A percentile compares a stretch with the other conserved stretches of the same genome.
Conservation (phyloP, 2,113 vertebrate species). For the Leucopsar rothschildi region DNA sequence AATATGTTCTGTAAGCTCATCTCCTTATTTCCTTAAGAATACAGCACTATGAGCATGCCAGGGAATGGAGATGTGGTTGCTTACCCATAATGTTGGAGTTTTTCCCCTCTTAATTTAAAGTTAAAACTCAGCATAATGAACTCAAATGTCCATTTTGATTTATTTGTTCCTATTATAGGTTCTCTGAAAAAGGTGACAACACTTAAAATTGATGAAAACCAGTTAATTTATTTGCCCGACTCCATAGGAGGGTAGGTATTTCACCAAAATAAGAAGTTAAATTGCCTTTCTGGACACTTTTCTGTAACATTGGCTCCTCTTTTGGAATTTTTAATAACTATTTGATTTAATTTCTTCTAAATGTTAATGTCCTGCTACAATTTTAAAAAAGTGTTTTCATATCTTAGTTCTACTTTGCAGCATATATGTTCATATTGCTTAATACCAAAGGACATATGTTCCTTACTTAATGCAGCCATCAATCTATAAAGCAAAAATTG, state of each 20-base stretch:
- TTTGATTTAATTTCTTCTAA: background rate
- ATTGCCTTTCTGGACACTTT: background rate
- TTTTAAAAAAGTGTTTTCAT: background rate
- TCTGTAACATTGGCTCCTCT: background rate
- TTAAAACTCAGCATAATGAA: background rate
- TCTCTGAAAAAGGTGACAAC: slow-evolving; percentile 91
- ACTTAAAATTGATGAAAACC: slow-evolving; percentile 98
- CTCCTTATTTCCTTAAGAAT: background rate
- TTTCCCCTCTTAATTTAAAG: background rate
- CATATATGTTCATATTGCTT: background rate
- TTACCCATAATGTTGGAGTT: rapidly evolving
- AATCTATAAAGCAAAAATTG: background rate
- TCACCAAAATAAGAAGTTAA: background rate
- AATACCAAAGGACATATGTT: background rate
- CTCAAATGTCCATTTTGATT: background rate
- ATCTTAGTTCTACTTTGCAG: background rate
- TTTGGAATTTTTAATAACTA: background rate
- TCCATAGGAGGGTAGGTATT: slow-evolving; percentile 92
- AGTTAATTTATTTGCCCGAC: slow-evolving; percentile 92
- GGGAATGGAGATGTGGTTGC: background rate
- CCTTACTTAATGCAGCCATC: background rate
- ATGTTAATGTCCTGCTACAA: background rate
- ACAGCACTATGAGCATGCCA: background rate
- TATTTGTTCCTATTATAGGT: slow-evolving; percentile 70
- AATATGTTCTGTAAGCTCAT: background rate